Evolutionary conservation across 2,113 vertebrate species (phyloP).

Genomic region (Chionomys nivalis): DNA sequence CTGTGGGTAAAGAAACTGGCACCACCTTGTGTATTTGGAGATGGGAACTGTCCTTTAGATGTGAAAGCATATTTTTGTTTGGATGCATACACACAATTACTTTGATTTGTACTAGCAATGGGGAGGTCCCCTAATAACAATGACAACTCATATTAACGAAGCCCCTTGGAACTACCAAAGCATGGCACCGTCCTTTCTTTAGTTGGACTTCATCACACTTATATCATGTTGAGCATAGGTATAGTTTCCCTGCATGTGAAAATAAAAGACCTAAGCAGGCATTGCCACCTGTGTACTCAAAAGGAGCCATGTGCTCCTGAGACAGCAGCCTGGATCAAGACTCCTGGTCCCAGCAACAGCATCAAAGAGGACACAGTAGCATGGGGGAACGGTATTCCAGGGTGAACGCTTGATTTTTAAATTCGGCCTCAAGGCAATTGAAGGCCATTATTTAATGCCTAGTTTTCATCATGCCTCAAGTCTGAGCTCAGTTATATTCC

Average conservation of each 20-base stretch:
- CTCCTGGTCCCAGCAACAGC: not conserved
- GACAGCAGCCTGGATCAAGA: not conserved
- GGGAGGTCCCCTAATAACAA: not conserved
- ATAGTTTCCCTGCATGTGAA: not conserved
- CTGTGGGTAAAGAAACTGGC: not conserved
- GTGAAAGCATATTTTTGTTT: constrained; percentile 3
- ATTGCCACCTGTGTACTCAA: not conserved
- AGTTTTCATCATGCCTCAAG: constrained; percentile 19
- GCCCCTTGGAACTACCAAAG: constrained; percentile 1
- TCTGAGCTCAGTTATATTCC: not conserved
- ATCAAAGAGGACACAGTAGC: not conserved
- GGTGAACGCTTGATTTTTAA: constrained; percentile 20
- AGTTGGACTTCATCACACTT: not conserved
- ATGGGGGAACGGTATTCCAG: not conserved
- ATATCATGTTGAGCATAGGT: not conserved
- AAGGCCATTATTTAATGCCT: not conserved
- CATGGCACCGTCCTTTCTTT: not conserved
- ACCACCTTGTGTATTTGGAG: not conserved
- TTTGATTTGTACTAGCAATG: constrained; percentile 7
- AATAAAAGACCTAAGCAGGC: not conserved
- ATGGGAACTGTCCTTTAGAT: not conserved
- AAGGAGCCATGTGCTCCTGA: not conserved
- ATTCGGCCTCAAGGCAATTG: not conserved
- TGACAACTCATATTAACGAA: not conserved
- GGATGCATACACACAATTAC: not conserved